Evolutionary conservation across 2,113 vertebrate species (phyloP), one percentile per base, ranked within the genome.

Genomic region (Barbus barbus): DNA sequence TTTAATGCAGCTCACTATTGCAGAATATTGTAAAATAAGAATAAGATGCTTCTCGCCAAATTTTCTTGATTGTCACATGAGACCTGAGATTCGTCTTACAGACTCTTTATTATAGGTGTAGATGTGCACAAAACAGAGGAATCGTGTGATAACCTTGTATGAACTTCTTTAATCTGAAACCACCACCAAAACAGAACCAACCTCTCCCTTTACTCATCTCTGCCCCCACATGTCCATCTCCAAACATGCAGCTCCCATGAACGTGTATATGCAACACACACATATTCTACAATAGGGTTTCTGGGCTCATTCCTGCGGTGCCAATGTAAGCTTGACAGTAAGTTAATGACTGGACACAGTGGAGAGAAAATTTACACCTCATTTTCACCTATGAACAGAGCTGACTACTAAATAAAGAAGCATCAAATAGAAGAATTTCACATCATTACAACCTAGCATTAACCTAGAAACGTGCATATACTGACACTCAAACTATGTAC

Each of bases 321-420:
- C 1, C 33, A 38, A 38, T 61, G 36, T 24, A 26, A 78, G 56
- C 14, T 41, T 61, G 53, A 44, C 76, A 61, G 76, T 78, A 18
- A 61, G 33, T 41, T 78, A 78, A 61, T 78, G 76, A 61, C n/a
- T 48, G 82, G 73, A 83, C 41, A 77, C 73, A 53, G 75, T 77
- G 61, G 12, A 60, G 72, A 38, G 56, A 65, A 83, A 83, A 76
- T n/a, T 83, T 53, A 67, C 76, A 78, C 53, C 18, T 78, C 56
- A 78, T 61, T 61, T 26, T 60, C 76, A 78, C 76, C 22, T 78
- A 78, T 61, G 33, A 78, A 78, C 53, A 44, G n/a, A 61, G n/a
- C 56, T 61, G 22, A 61, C 56, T 18, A 60, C 76, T 61, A 78
- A 78, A 78, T 78, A 78, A 78, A 78, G 76, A 38, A 16, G 5